Evolutionary conservation across 2,888 invertebrate species (phyloP).

Genomic region (Arrhopalites spinosus): DNA sequence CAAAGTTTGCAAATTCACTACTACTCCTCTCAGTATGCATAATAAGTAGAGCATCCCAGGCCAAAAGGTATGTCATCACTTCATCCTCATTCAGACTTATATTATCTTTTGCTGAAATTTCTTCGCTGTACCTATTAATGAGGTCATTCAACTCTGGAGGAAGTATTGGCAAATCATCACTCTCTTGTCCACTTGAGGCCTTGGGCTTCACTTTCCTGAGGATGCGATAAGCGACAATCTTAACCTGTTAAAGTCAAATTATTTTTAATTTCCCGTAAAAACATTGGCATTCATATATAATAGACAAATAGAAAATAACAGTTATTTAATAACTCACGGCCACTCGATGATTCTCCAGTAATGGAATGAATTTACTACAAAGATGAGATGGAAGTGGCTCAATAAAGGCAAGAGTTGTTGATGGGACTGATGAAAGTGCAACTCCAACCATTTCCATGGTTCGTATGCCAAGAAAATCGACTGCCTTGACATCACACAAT

Average conservation of each 20-base stretch:
- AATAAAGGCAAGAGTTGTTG: slow-evolving; percentile 46
- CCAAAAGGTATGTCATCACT: slow-evolving; percentile 54
- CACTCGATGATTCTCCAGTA: slow-evolving; percentile 14
- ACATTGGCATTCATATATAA: no score
- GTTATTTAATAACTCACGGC: no score
- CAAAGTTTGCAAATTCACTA: slow-evolving; percentile 53
- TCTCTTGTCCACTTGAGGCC: slow-evolving; percentile 21
- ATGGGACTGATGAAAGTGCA: slow-evolving; percentile 46
- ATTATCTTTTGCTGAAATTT: slow-evolving; percentile 21
- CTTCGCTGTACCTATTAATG: slow-evolving; percentile 22
- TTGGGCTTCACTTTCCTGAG: slow-evolving; percentile 47
- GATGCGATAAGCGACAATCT: slow-evolving; percentile 43
- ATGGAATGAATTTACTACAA: slow-evolving; percentile 42
- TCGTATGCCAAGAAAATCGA: slow-evolving; percentile 38
- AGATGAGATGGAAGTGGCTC: slow-evolving; percentile 44
- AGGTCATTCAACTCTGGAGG: slow-evolving; percentile 31
- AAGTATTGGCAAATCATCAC: slow-evolving; percentile 31
- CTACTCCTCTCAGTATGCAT: slow-evolving; percentile 43
- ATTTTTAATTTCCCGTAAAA: no score
- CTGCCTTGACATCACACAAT: slow-evolving; percentile 33
- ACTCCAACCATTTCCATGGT: slow-evolving; percentile 38
- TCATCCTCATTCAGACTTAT: slow-evolving; percentile 19
- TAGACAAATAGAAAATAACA: no score
- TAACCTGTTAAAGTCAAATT: no score
- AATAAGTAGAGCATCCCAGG: slow-evolving; percentile 54